phyloP scores from a whole-genome alignment of 2,113 vertebrate genomes.

The Larimichthys crocea region DNA sequence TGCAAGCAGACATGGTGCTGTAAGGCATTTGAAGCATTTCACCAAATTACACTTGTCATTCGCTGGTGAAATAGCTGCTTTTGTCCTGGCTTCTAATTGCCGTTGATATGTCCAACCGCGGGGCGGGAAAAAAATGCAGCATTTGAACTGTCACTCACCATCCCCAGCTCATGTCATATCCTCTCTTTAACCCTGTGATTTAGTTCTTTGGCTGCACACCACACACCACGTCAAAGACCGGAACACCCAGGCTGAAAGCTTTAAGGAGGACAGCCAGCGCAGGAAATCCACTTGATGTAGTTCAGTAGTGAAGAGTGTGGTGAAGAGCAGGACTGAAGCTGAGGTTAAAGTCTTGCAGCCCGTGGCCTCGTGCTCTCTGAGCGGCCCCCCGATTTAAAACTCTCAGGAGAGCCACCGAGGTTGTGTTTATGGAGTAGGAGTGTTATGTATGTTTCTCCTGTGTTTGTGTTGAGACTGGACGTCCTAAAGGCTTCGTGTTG shows the following conservation, averaged over 20 bases:
- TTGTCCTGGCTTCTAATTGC: conserved; percentile 22
- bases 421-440: conserved; percentile 48
- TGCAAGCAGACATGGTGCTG: not conserved
- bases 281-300: conserved; percentile 47
- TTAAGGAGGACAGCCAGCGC: conserved; percentile 24
- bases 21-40: conserved; percentile 7
- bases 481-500: conserved; percentile 14
- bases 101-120: conserved; percentile 13
- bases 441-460: conserved; percentile 44
- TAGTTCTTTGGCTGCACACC: conserved; percentile 32
- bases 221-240: conserved; percentile 43
- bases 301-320: conserved; percentile 9
- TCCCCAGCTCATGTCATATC: not conserved
- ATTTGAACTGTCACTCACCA: conserved; percentile 22
- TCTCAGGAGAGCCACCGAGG: conserved; percentile 17
- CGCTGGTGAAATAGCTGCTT: conserved; percentile 12
- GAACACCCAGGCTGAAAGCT: conserved; percentile 48
- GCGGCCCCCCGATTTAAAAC: conserved; percentile 14
- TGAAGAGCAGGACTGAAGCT: conserved; percentile 17
- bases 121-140: conserved; percentile 2
- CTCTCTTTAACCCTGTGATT: conserved; percentile 42
- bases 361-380: conserved; percentile 3
- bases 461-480: conserved; percentile 61
- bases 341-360: conserved; percentile 28
- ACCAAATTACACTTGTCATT: conserved; percentile 17